Evolutionary conservation across 1,140 invertebrate genomes (phyloP), one percentile per base, ranked within the genome.

Genomic region (Hyphantria cunea): DNA sequence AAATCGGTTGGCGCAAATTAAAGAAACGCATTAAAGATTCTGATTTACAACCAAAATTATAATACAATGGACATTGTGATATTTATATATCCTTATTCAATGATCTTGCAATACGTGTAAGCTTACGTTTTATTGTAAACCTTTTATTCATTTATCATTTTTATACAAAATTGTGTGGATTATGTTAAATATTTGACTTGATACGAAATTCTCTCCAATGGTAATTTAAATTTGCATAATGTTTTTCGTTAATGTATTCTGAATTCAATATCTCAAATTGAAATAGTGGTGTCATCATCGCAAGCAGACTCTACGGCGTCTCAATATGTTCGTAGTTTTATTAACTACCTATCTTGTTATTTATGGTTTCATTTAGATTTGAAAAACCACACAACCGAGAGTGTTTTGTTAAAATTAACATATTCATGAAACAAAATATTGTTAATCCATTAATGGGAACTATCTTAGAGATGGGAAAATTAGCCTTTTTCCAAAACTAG

Each of bases 21-120:
- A 82, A 78, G 70, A 65, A 64, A 72, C 66, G 59, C 66, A 80
- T 76, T 82, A 72, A 76, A 80, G 73, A 70, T 70, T 62, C 70
- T 82, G 81, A 86, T 86, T 84, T 86, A 86, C 68, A 62, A 68
- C 61, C 68, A 45, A 74, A 68, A 82, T 80, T 70, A 78, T 64
- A 76, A 82, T 81, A 78, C 73, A 81, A 80, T 76, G 72, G 65
- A 72, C 63, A 73, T 70, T 68, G 69, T 68, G 64, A 55, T 73
- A 78, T 84, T 82, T 76, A 80, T 81, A 66, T 56, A 32, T 77
- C 59, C 62, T 66, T 71, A 76, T 78, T 73, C 68, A 78, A 78
- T 78, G 60, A 70, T 73, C 49, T 56, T 51, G 55, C 66, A 67
- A 66, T 70, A 68, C 63, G 54, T 64, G 58, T 68, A 67, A 72